These are phyloP conservation scores for Trogon melanurus DNA, from an alignment of 2,113 vertebrate species.

Conservation along the genomic window DNA sequence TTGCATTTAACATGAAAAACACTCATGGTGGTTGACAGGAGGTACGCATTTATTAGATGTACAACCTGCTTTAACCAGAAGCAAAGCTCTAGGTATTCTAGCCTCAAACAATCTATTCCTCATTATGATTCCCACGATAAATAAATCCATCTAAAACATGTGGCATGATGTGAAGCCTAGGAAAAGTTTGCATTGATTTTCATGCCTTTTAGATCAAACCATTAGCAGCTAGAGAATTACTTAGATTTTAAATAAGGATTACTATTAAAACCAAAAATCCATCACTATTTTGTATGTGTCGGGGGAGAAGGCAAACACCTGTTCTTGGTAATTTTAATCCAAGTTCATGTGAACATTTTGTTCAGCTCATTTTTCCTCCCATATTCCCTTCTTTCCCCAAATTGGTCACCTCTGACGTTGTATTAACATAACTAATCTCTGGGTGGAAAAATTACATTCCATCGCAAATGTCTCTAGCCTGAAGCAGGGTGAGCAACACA, in stretches of 20 bases:
- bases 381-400: not conserved
- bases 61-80: not conserved
- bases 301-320: not conserved
- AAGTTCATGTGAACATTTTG: not conserved
- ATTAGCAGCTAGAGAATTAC: not conserved
- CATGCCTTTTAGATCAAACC: not conserved
- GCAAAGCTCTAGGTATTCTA: not conserved
- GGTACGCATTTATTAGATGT: not conserved
- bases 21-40: not conserved
- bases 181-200: not conserved
- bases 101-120: not conserved
- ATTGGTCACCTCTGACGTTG: not conserved
- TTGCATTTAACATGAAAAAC: not conserved
- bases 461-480: not conserved
- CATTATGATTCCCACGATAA: not conserved
- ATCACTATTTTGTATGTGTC: not conserved
- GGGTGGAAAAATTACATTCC: not conserved
- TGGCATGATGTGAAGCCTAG: not conserved
- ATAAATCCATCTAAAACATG: not conserved
- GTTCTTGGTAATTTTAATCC: not conserved
- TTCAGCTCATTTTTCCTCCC: constrained; percentile 8
- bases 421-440: not conserved
- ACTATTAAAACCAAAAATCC: not conserved
- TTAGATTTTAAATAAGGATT: not conserved
- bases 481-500: not conserved